Evolutionary conservation across 2,888 invertebrate species (phyloP).

Genomic region (Drosophila antonietae): DNA sequence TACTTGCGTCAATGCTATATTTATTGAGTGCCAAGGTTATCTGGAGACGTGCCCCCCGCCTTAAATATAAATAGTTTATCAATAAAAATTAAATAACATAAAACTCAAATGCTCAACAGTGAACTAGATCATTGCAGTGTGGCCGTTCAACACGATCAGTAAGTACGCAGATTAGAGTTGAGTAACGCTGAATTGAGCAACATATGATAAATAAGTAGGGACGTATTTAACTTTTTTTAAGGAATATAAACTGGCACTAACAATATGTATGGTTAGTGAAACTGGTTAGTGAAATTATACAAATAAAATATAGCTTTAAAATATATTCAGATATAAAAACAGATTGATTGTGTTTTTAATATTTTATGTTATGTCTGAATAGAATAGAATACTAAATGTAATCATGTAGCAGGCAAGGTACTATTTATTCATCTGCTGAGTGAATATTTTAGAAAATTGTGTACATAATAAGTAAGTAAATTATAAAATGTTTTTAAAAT

Average conservation of each 20-base stretch:
- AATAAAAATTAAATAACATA: conserved; percentile 67
- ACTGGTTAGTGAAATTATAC: no score
- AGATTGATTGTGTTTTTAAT: not conserved
- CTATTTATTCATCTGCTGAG: no score
- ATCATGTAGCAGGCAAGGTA: no score
- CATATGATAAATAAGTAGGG: not conserved
- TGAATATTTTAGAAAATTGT: no score
- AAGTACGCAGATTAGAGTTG: not conserved
- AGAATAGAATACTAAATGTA: no score
- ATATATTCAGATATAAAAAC: no score
- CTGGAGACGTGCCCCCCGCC: conserved; percentile 50
- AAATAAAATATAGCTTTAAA: no score
- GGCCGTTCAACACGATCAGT: conserved; percentile 14
- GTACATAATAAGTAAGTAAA: no score
- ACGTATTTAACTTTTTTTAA: not conserved
- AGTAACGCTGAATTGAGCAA: not conserved
- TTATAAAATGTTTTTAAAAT: no score
- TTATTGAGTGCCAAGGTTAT: conserved; percentile 66
- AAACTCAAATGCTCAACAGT: conserved; percentile 27
- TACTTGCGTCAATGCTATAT: conserved; percentile 61
- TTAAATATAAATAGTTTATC: conserved; percentile 51
- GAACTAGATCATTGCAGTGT: conserved; percentile 41
- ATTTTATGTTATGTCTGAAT: not conserved
- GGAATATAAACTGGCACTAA: no score
- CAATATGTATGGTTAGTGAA: no score